These are phyloP conservation scores for Epiblema foenella DNA, from an alignment of 2,888 invertebrate species.

Conservation along the genomic window DNA sequence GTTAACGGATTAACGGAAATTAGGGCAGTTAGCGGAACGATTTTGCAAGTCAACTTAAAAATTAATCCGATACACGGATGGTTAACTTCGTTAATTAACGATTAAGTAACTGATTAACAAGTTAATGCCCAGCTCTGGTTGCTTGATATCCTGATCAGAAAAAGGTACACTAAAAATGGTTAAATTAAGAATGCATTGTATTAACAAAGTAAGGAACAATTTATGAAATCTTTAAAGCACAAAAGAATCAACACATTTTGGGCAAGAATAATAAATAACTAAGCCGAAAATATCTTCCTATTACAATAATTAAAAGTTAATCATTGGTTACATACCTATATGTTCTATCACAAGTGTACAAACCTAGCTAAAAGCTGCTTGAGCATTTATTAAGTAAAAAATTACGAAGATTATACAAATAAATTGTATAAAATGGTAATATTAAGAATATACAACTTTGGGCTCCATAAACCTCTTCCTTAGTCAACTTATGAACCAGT, in stretches of 20 bases:
- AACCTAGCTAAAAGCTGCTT: conserved; percentile 18
- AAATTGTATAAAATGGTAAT: not conserved
- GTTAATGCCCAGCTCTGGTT: no score
- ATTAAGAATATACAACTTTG: not conserved
- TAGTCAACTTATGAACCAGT: not conserved
- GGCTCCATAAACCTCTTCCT: not conserved
- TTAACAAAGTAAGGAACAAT: not conserved
- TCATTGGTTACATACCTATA: conserved; percentile 31
- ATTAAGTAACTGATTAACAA: no score
- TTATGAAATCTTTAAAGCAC: not conserved
- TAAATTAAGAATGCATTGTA: not conserved
- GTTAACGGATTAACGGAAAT: no score
- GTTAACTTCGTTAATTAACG: no score
- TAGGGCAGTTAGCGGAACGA: no score
- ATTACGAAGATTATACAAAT: not conserved
- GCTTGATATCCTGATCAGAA: not conserved
- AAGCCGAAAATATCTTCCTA: conserved; percentile 6
- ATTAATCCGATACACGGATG: no score
- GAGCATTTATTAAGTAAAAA: conserved; percentile 9
- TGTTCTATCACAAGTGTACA: conserved; percentile 21
- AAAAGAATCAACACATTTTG: not conserved
- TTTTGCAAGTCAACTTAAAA: no score
- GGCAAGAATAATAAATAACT: conserved; percentile 25
- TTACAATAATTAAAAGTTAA: conserved; percentile 6
- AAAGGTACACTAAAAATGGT: not conserved